Evolutionary conservation across 2,113 vertebrate genomes (phyloP).

Genomic region (Laticauda laticaudata): DNA sequence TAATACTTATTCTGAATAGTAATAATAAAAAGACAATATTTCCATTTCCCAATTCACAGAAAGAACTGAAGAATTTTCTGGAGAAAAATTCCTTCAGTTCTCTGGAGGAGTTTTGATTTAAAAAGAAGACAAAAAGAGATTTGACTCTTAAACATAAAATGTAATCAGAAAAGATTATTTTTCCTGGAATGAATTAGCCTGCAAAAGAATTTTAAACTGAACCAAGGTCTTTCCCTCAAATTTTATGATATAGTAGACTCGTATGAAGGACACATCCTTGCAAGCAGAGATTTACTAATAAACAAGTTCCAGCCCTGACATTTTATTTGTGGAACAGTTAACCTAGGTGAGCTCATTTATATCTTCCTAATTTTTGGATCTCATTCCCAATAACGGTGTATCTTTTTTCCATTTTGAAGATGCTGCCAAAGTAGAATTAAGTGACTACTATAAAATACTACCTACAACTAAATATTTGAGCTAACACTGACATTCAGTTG

Average conservation of each 20-base stretch:
- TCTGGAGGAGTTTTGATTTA: neutral
- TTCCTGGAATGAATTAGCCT: conserved; percentile 15
- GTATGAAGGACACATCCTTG: neutral
- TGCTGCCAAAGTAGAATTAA: conserved; percentile 13
- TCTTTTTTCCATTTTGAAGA: neutral
- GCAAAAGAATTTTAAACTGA: conserved; percentile 33
- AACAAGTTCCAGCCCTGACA: neutral
- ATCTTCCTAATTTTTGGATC: neutral
- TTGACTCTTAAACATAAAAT: neutral
- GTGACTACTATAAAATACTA: neutral
- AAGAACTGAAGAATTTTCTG: conserved; percentile 29
- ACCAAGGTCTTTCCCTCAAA: conserved; percentile 9
- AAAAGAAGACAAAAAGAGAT: neutral
- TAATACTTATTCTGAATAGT: conserved; percentile 46
- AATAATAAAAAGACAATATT: conserved; percentile 43
- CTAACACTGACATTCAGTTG: neutral
- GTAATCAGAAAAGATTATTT: neutral
- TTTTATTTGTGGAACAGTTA: conserved; percentile 25
- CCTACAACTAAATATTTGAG: neutral
- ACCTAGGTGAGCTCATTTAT: conserved; percentile 17
- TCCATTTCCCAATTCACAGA: conserved; percentile 39
- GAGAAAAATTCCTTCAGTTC: neutral
- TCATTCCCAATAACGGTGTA: conserved; percentile 12
- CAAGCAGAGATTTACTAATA: conserved; percentile 33
- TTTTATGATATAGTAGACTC: neutral